Evolutionary conservation across 2,113 vertebrate genomes (phyloP).

Genomic region (Ailurus styani): DNA sequence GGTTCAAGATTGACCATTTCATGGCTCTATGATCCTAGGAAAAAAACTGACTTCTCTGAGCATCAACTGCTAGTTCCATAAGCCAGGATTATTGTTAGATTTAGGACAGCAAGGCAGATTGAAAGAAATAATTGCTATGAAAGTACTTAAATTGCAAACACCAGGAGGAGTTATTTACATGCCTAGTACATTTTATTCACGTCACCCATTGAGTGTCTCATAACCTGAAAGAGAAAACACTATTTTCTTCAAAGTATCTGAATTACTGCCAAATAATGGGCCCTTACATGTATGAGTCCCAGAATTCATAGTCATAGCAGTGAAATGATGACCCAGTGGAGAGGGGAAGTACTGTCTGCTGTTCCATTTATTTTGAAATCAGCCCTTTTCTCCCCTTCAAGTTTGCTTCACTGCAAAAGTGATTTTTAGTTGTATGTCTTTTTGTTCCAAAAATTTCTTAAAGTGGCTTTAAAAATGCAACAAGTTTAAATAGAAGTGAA

Average conservation of each 20-base stretch:
- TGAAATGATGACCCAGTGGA: neutral
- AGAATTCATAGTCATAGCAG: neutral
- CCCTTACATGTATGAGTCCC: neutral
- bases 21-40: neutral
- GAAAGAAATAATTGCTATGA: neutral
- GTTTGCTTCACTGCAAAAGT: neutral
- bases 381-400: neutral
- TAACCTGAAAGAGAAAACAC: neutral
- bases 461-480: neutral
- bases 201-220: neutral
- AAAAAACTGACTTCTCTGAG: neutral
- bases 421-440: slow-evolving; percentile 5
- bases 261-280: neutral
- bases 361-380: neutral
- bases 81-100: neutral
- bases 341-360: neutral
- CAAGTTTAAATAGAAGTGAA: neutral
- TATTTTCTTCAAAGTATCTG: neutral
- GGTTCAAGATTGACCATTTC: neutral
- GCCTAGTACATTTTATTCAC: neutral
- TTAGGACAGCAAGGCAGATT: neutral
- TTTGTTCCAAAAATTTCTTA: slow-evolving; percentile 8
- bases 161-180: neutral
- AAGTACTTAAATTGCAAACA: neutral
- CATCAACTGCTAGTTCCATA: neutral